Base-by-base conservation (phyloP, 2,113 vertebrate species). In the Oryzias celebensis region DNA sequence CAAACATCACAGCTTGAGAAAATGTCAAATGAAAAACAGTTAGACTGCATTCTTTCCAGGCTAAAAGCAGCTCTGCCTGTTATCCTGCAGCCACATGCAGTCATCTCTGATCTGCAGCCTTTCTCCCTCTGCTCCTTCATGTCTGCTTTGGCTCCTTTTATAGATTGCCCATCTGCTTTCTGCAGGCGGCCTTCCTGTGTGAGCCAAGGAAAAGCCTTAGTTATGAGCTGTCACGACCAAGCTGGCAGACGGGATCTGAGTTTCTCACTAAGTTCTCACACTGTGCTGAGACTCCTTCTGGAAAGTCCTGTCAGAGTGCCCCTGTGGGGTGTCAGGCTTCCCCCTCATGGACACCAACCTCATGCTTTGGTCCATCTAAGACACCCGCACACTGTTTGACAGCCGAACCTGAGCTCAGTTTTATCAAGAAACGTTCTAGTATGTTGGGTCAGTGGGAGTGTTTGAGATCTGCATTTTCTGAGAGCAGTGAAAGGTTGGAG, bases 281-380 rank as follows among this genome's bases (percentile, higher is more conserved):
- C 68, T 2, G 28, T 10, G 42, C 54, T 68, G 58, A 7, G 18
- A 57, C 58, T 67, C 17, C 52, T 69, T 46, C 70, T 14, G 77
- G 65, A 70, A 71, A 5, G 71, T 64, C 89, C 91, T 2, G 93
- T 94, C 83, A 93, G 93, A 88, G 94, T 93, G 93, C 93, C 93
- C 85, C 94, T 92, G 91, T 90, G 94, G 77, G 0, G 93, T 91
- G 89, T 93, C 93, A 83, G 65, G 58, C 59, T 20, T 14, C 31
- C 49, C 31, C 69, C 18, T 10, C 63, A 62, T 56, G 51, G 60
- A 60, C 62, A 16, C 53, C 43, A 63, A 59, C 58, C 49, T 71
- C 62, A 13, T 62, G 73, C 31, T 75, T 59, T 49, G 68, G 45
- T 48, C 2, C 12, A 56, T 63, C 52, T 1, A 46, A 49, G 58